phyloP scores from a whole-genome alignment of 1,140 invertebrate species.

The Prorops nasuta region DNA sequence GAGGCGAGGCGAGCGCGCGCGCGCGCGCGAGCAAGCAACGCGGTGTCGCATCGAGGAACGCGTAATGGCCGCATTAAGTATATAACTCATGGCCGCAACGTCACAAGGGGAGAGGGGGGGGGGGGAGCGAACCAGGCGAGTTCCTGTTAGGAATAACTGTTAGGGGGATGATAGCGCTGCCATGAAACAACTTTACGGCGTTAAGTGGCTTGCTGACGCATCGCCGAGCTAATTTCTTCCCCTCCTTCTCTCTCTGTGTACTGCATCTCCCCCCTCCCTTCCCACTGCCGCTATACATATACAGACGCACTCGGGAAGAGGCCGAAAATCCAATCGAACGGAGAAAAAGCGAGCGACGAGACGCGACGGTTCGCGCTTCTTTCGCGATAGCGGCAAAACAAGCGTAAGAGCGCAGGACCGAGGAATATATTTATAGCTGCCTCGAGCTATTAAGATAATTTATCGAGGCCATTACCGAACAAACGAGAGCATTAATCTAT shows the following conservation, averaged over 20 bases:
- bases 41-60: constrained; percentile 48
- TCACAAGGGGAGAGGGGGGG: constrained; percentile 25
- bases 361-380: constrained; percentile 9
- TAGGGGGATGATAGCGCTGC: constrained; percentile 44
- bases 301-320: not conserved
- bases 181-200: constrained; percentile 49
- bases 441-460: constrained; percentile 55
- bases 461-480: constrained; percentile 54
- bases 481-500: constrained; percentile 56
- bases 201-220: constrained; percentile 45
- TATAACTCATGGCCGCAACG: constrained; percentile 47
- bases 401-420: constrained; percentile 37
- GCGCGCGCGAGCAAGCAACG: too few relatives aligned
- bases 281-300: not conserved
- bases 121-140: constrained; percentile 17
- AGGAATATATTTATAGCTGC: constrained; percentile 55
- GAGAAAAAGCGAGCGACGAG: constrained; percentile 23
- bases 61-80: constrained; percentile 54
- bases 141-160: constrained; percentile 37
- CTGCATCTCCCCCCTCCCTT: not conserved
- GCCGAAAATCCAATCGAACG: constrained; percentile 27
- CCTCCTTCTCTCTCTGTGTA: not conserved
- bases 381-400: constrained; percentile 34
- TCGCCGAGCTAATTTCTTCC: constrained; percentile 44
- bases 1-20: too few relatives aligned